A percentile compares a stretch with the other conserved stretches of the same genome.
Conservation (phyloP, 2,888 invertebrate species). For the Drosophila fungiperda region DNA sequence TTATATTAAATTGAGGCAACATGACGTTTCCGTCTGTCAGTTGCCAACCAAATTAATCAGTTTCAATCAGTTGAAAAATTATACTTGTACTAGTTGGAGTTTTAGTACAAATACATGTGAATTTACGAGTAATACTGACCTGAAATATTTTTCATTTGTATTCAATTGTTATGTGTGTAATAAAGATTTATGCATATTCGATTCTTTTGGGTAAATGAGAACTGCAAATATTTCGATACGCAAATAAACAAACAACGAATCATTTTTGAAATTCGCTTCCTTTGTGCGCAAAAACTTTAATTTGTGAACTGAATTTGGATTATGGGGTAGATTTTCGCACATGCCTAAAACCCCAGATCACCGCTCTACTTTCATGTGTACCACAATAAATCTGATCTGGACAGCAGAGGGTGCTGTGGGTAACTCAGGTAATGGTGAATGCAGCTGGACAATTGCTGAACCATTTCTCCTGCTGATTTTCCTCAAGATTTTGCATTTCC, state of each 20-base stretch:
- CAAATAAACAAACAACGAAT: conserved; percentile 63
- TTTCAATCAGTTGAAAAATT: not conserved
- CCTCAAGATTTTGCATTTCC: conserved; percentile 36
- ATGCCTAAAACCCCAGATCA: conserved; percentile 35
- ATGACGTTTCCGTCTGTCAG: conserved; percentile 20
- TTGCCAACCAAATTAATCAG: conserved; percentile 33
- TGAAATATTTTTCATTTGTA: not conserved
- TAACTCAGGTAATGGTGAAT: conserved; percentile 38
- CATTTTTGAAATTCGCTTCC: conserved; percentile 51
- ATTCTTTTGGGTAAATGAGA: conserved; percentile 37
- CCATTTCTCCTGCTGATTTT: conserved; percentile 39
- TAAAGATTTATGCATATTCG: conserved; percentile 63
- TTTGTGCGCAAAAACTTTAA: conserved; percentile 49
- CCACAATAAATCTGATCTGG: conserved; percentile 46
- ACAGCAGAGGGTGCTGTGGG: conserved; percentile 40
- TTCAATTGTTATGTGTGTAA: conserved; percentile 23
- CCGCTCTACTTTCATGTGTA: conserved; percentile 47
- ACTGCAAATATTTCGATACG: conserved; percentile 69
- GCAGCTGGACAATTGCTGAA: conserved; percentile 60
- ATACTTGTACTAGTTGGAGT: not conserved
- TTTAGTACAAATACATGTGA: not conserved
- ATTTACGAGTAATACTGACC: not conserved
- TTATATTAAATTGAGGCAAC: conserved; percentile 31
- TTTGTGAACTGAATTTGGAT: conserved; percentile 59
- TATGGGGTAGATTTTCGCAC: conserved; percentile 78